Base-by-base conservation (phyloP, 2,797 vertebrate species). In the Chaetodon trifasciatus region DNA sequence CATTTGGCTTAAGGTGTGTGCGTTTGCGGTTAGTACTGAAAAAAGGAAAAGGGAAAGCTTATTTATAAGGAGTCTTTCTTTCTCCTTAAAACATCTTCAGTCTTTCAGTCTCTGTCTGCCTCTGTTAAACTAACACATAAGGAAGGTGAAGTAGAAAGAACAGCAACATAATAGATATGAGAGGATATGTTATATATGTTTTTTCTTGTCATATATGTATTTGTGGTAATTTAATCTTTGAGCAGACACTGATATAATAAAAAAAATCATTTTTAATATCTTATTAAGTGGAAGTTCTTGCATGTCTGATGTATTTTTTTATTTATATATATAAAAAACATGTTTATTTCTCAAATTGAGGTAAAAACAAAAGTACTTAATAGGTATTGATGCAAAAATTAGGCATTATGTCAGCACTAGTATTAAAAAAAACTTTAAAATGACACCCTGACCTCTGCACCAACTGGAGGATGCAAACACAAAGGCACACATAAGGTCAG, bases 1-100 rank as follows among this genome's bases (percentile, higher is more conserved):
- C 70, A 65, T 80, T 84, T 87, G 67, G 63, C 40, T 58, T 70
- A 66, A 60, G n/a, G 69, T 65, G 71, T 44, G 47, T 55, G 53
- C 56, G 60, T 3, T 40, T 72, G 73, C 49, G 74, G 62, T 74
- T 63, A 8, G 52, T 9, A 15, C 42, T 61, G 40, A 68, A 67
- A 73, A 32, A 21, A 1, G 46, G 56, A 56, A n/a, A 15, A 1
- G 46, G 56, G 49, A n/a, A 15, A 66, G 9, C 50, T 58, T 5
- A 63, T 21, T 58, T 17, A 40, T 16, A 42, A 57, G 44, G 8
- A 57, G 58, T 64, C 8, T 46, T 7, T 40, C 37, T 42, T n/a
- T 64, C 4, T 32, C 12, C 12, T 7, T 3, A 52, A 21, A 40
- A 37, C 46, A 4, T 61, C n/a, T 58, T 37, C 1, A 19, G 4